Percentiles rank a stretch among this genome's conserved stretches.
Evolutionary conservation across 2,888 invertebrate genomes (phyloP).

Genomic region (Petrolisthes manimaculis): DNA sequence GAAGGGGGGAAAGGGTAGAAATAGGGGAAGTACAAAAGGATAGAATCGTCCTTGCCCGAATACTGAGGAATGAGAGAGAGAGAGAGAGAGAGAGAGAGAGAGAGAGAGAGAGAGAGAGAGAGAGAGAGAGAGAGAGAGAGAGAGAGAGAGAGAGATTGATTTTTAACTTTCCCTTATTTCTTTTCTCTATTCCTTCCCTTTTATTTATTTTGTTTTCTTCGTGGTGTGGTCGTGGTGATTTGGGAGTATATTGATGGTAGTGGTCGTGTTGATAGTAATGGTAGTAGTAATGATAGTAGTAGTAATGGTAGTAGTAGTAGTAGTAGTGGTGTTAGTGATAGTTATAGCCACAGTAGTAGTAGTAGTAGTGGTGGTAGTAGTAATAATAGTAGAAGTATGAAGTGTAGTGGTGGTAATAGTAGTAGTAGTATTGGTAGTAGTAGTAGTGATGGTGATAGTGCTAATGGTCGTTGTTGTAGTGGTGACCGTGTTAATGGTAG

Average conservation of each 20-base stretch:
- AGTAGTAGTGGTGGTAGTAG: slow-evolving; percentile 8
- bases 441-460: background rate
- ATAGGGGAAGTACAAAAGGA: background rate
- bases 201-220: no score
- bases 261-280: no score
- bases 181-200: no score
- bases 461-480: slow-evolving; percentile 12
- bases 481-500: background rate
- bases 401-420: background rate
- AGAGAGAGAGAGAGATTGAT: no score
- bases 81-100: background rate
- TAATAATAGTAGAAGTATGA: background rate
- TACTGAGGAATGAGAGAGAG: background rate
- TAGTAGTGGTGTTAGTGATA: no score
- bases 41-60: background rate
- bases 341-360: background rate
- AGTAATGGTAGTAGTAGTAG: background rate
- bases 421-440: no score
- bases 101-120: no score
- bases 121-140: no score
- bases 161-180: no score
- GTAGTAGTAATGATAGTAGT: no score
- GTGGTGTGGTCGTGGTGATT: no score
- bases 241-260: no score
- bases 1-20: background rate